A percentile compares a stretch with the other conserved stretches of the same genome.
Evolutionary conservation across 2,888 invertebrate genomes (phyloP).

Genomic region (Andrena dorsata): DNA sequence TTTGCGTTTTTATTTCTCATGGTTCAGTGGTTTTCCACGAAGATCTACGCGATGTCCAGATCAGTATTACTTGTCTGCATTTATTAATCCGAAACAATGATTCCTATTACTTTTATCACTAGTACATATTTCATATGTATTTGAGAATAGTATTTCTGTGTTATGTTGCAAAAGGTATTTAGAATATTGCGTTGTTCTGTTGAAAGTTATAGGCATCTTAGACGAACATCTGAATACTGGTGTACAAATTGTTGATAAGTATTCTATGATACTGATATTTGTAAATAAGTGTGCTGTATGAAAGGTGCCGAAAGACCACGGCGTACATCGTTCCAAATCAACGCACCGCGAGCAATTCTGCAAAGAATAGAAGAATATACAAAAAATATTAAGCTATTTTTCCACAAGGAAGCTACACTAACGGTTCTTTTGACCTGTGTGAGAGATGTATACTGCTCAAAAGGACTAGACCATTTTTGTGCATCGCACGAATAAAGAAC

Average conservation of each 20-base stretch:
- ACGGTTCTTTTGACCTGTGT: conserved; percentile 8
- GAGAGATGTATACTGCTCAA: conserved; percentile 29
- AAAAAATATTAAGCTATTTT: conserved; percentile 48
- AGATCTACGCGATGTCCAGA: background rate
- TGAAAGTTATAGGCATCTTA: background rate
- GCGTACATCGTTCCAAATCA: conserved; percentile 5
- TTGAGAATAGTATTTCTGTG: conserved; percentile 3
- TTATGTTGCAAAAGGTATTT: conserved; percentile 13
- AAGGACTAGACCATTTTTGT: conserved; percentile 12
- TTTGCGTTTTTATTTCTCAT: conserved; percentile 35
- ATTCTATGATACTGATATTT: conserved; percentile 32
- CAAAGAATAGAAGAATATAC: conserved; percentile 15
- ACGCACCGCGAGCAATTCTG: conserved; percentile 15
- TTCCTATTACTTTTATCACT: conserved; percentile 9
- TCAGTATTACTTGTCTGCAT: conserved; percentile 29
- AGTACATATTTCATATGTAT: conserved; percentile 9
- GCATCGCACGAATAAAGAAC: conserved; percentile 10
- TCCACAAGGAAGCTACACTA: conserved; percentile 14
- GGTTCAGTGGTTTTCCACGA: conserved; percentile 18
- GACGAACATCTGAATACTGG: background rate
- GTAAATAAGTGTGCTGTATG: conserved; percentile 42
- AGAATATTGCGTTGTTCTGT: background rate
- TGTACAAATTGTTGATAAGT: background rate
- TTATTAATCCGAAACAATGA: conserved; percentile 11
- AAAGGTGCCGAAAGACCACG: conserved; percentile 34